Conservation (phyloP, 1,140 invertebrate genomes). For the Drosophila orena region DNA sequence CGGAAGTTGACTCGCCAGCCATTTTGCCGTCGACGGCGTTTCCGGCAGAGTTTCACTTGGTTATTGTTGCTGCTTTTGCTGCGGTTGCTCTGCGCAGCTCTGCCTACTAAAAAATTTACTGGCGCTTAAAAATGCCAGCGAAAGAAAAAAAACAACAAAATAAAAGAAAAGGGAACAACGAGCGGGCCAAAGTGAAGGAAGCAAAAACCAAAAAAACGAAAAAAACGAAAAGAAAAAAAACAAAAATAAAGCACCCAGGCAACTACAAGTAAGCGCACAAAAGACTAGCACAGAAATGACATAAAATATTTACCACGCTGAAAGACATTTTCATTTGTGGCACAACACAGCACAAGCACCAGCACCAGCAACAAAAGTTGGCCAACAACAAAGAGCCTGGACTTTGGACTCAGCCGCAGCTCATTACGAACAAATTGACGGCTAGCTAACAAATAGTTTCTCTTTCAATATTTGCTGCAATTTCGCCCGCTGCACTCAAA, state of each 20-base stretch:
- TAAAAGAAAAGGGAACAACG: conserved; percentile 35
- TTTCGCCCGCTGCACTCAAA: conserved; percentile 42
- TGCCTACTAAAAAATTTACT: conserved; percentile 77
- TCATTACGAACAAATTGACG: conserved; percentile 71
- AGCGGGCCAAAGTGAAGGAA: background rate
- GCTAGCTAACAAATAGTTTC: conserved; percentile 57
- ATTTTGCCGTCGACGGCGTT: conserved; percentile 64
- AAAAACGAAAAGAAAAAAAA: conserved; percentile 1
- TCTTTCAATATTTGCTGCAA: conserved; percentile 59
- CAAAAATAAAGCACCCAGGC: conserved; percentile 10
- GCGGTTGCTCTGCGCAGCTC: conserved; percentile 44
- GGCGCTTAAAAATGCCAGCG: conserved; percentile 66
- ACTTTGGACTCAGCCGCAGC: conserved; percentile 37
- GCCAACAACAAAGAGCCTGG: conserved; percentile 11
- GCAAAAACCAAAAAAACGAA: conserved; percentile 5
- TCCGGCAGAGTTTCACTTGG: conserved; percentile 56
- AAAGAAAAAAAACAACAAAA: conserved; percentile 36
- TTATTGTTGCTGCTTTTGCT: conserved; percentile 34
- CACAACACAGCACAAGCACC: conserved; percentile 8
- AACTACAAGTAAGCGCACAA: conserved; percentile 41
- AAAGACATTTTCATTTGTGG: conserved; percentile 75
- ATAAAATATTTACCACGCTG: conserved; percentile 73
- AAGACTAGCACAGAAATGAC: conserved; percentile 43
- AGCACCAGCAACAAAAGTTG: conserved; percentile 14
- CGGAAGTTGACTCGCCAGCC: conserved; percentile 72